Base-by-base conservation (phyloP, 2,888 invertebrate genomes). In the Lasioglossum figueresi region DNA sequence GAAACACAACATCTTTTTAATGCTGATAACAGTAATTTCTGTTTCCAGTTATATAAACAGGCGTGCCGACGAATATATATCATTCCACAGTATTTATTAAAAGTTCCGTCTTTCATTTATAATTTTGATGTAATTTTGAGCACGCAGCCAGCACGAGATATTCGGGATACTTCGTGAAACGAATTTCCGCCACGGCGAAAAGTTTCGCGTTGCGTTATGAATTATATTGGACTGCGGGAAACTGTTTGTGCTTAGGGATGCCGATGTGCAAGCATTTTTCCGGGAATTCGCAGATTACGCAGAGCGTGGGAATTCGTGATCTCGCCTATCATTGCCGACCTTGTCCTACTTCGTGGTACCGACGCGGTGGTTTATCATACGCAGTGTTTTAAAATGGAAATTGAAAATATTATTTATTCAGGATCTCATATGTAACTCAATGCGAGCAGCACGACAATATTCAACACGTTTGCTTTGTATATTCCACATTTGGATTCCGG, bases 371-470 rank as follows among this genome's bases (percentile, higher is more conserved):
- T 74, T 48, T 52, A 74, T 74, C 19, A 34, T 74, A n/a, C 23
- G 52, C 52, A 74, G 34, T 34, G 45, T 74, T 52, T 74, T 37
- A 73, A 34, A 74, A 74, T 74, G 56, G 37, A 74, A 56, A 56
- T 27, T 74, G 56, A 70, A 70, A 70, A 40, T 40, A 70, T 70
- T 70, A 70, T 70, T 70, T 70, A 70, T 40, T 37, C 40, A 70
- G 14, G n/a, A 70, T 37, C 70, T 43, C 40, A 23, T 40, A n/a
- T 37, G 68, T 37, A 37, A 68, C 68, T 37, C 34, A n/a, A 37
- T 40, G 40, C 6, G 70, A 70, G 70, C 4, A 0, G n/a, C 70
- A 40, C 40, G 37, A 70, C 40, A 40, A 37, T 70, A 40, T 70
- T 70, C 63, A 63, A 63, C 63, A 63, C 63, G 63, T 63, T 63